Evolutionary conservation across 2,113 vertebrate genomes (phyloP).

Genomic region (Sebastes schlegelii): DNA sequence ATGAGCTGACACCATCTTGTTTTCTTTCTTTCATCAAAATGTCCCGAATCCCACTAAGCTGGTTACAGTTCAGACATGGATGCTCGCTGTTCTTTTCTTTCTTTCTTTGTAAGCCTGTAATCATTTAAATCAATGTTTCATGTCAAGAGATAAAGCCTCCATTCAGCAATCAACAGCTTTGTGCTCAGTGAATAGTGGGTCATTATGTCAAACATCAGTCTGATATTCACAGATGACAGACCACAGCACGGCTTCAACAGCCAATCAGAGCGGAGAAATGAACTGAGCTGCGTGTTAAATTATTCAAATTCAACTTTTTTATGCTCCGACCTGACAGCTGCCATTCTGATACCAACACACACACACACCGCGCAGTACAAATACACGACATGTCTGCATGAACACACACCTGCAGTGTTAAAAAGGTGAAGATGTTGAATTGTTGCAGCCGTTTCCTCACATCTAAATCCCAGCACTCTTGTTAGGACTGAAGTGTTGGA

Average conservation of each 20-base stretch:
- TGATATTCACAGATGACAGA: conserved; percentile 22
- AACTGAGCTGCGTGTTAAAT: not conserved
- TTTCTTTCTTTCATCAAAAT: not conserved
- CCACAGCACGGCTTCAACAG: not conserved
- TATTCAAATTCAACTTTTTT: conserved; percentile 14
- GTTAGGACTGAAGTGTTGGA: not conserved
- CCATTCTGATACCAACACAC: not conserved
- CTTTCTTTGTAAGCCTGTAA: conserved; percentile 2
- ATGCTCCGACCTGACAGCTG: conserved; percentile 10
- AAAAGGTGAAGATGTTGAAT: not conserved
- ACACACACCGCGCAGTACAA: not conserved
- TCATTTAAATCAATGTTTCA: conserved; percentile 23
- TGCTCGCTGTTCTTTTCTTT: not conserved
- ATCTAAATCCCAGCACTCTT: not conserved
- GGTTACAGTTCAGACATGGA: not conserved
- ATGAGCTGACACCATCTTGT: not conserved
- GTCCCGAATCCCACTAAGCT: not conserved
- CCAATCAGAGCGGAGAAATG: conserved; percentile 1
- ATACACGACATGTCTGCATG: not conserved
- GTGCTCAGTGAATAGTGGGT: conserved; percentile 35
- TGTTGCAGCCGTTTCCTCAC: not conserved
- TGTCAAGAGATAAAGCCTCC: not conserved
- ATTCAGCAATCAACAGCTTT: conserved; percentile 37
- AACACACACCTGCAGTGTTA: not conserved
- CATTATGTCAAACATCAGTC: conserved; percentile 38